Evolutionary conservation across 2,113 vertebrate genomes (phyloP), one percentile per base, ranked within the genome.

Genomic region (Hypanus sabinus): DNA sequence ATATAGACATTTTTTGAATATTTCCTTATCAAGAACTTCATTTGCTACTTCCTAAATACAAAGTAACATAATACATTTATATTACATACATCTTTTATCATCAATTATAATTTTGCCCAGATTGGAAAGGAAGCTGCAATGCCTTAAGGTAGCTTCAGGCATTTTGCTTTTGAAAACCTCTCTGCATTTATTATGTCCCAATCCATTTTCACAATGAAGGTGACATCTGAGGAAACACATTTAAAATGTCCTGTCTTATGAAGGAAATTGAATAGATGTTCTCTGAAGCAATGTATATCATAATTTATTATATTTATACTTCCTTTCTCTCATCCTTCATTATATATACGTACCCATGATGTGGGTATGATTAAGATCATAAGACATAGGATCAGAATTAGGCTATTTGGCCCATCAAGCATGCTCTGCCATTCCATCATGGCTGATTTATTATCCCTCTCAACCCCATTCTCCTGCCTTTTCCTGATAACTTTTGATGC

Each of bases 81-180:
- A 88, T 62, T 62, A n/a, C 83, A 88, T n/a, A 30, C n/a, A n/a
- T 88, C 83, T 88, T 62, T 88, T 62, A 88, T 62, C 12, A 14
- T 57, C 60, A 88, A 88, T 88, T 88, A 88, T 60, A 62, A 62
- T 88, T 88, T 88, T 60, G 60, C 83, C 27, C 83, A 88, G 55
- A 88, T 88, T 88, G 83, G 83, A 62, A n/a, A 62, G 83, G 27
- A 87, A n/a, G 57, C 5, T 27, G 30, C 12, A 87, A 87, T 87
- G 83, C 57, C 57, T 62, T 16, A 87, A 87, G 83, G 83, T 88
- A 62, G 83, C 83, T 88, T n/a, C 57, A 62, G 83, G 83, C 83
- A 88, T n/a, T 88, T 88, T 88, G 27, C 83, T 88, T 88, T 27
- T 62, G 55, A 88, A 60, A 88, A 62, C 57, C 83, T 88, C 27